Evolutionary conservation across 2,113 vertebrate species (phyloP), one percentile per base, ranked within the genome.

Genomic region (Zosterops hypoxanthus): DNA sequence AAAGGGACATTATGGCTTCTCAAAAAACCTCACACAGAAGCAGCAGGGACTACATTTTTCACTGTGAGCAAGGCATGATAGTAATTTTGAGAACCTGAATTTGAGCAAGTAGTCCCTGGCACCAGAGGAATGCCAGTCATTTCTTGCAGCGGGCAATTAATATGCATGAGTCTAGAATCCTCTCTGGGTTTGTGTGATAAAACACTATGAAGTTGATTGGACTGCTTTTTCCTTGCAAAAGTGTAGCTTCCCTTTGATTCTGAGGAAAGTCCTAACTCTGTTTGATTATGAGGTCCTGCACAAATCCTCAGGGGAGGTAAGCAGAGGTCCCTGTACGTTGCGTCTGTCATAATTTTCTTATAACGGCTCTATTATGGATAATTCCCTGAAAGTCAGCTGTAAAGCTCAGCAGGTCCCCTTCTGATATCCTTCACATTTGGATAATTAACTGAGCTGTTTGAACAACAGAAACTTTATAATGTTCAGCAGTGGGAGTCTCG

Each of bases 381-480:
- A 96, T 92, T 96, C 91, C 90, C 87, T 90, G 82, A 90, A 95
- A 98, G 49, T 87, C 91, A 86, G 71, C 82, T 91, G 83, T 86
- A 91, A 92, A 96, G 55, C 88, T 97, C 95, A 95, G 88, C 88
- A 85, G 79, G 86, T 88, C 78, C 80, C 73, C 76, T 97, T 92
- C 84, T 95, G 89, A 94, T 97, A 92, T 83, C 71, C 65, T 97
- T 94, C 84, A 86, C 66, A 82, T 97, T 97, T 96, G 70, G 96
- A 89, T 96, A 98, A 98, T 95, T 97, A 95, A 89, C 86, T 92
- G 95, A 98, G 88, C 69, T 96, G 68, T 96, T 97, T 92, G 83
- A 98, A 97, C 94, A 95, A 97, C 86, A 97, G 90, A 96, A 96
- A 97, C 91, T 94, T 97, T 85, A 93, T 94, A 93, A 92, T 95